Evolutionary conservation across 2,113 vertebrate species (phyloP).

Genomic region (Salvelinus alpinus): DNA sequence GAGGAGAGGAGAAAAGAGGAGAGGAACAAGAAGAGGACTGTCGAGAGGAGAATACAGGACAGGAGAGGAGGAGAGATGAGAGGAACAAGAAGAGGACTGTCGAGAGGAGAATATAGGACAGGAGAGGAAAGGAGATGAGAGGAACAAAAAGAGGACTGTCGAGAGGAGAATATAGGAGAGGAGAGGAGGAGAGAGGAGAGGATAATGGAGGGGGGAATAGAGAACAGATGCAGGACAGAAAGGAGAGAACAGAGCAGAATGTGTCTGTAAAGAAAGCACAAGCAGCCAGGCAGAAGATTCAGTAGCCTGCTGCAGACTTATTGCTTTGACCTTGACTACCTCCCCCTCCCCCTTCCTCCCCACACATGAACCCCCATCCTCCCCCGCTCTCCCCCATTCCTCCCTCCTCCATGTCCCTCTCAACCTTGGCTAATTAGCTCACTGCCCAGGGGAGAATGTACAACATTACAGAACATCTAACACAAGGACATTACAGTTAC

Average conservation of each 20-base stretch:
- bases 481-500: constrained; percentile 67
- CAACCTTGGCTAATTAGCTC: constrained; percentile 73
- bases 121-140: too few relatives aligned
- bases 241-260: constrained; percentile 17
- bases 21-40: too few relatives aligned
- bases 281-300: constrained; percentile 8
- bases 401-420: constrained; percentile 47
- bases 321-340: constrained; percentile 63
- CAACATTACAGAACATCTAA: constrained; percentile 55
- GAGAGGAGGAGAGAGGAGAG: neutral
- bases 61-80: neutral
- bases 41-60: neutral
- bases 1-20: neutral
- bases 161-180: neutral
- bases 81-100: neutral
- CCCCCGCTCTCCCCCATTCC: neutral
- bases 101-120: neutral
- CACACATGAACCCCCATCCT: constrained; percentile 30
- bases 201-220: neutral
- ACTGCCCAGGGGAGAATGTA: constrained; percentile 65
- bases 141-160: too few relatives aligned
- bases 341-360: constrained; percentile 3
- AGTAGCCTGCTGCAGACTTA: constrained; percentile 42
- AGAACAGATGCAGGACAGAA: neutral
- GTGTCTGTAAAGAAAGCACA: constrained; percentile 7